phyloP scores from a whole-genome alignment of 2,888 invertebrate species.

The Allacma fusca region DNA sequence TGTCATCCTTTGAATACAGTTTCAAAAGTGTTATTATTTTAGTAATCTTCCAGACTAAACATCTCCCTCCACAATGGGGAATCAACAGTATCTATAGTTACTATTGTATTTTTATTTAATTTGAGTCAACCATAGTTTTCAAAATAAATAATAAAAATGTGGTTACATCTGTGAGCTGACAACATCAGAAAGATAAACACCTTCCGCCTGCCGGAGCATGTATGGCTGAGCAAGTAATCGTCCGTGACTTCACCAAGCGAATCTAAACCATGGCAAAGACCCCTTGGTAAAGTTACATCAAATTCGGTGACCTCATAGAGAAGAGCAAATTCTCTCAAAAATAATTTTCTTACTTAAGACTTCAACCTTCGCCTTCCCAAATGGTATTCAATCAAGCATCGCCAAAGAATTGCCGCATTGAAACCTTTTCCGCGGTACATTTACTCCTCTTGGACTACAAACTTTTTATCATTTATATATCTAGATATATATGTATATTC shows the following conservation, averaged over 20 bases:
- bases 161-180: too few species aligned
- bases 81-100: too few species aligned
- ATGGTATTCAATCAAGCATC: neutral
- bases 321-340: neutral
- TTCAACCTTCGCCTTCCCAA: neutral
- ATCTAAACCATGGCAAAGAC: conserved; percentile 3
- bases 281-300: neutral
- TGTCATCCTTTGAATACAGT: too few species aligned
- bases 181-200: too few species aligned
- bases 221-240: neutral
- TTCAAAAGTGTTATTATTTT: too few species aligned
- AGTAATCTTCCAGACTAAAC: too few species aligned
- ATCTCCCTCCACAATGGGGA: too few species aligned
- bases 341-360: neutral
- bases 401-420: neutral
- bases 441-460: neutral
- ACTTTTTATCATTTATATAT: neutral
- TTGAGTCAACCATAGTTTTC: too few species aligned
- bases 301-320: conserved; percentile 17
- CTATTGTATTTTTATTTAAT: too few species aligned
- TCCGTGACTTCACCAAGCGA: neutral
- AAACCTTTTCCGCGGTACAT: conserved; percentile 9
- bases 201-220: neutral
- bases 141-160: too few species aligned
- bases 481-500: too few species aligned